phyloP scores from a whole-genome alignment of 92 coral and sea anemone genomes.

The Porites evermanni region DNA sequence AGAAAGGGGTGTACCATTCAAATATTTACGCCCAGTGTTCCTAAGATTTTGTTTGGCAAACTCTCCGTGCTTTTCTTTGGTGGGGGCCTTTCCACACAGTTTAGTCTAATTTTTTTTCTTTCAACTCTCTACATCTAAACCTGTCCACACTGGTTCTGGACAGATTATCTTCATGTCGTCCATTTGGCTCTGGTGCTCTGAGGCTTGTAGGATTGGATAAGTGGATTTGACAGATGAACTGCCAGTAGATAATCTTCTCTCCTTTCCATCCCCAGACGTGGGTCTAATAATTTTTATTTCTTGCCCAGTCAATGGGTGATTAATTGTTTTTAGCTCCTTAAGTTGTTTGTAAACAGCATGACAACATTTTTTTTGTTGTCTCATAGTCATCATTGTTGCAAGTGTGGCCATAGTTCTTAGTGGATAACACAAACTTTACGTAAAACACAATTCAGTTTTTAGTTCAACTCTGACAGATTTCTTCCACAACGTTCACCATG shows the following conservation, averaged over 20 bases:
- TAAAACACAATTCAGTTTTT: background rate
- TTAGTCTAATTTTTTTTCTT: slow-evolving; percentile 1
- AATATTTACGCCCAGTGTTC: slow-evolving; percentile 49
- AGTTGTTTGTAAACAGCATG: slow-evolving; percentile 52
- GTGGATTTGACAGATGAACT: slow-evolving; percentile 64
- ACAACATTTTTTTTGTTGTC: slow-evolving; percentile 61
- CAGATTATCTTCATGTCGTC: slow-evolving; percentile 59
- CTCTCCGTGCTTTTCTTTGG: slow-evolving; percentile 56
- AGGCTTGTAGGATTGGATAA: slow-evolving; percentile 63
- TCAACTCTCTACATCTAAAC: slow-evolving; percentile 29
- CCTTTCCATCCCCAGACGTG: slow-evolving; percentile 63
- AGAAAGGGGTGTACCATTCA: slow-evolving; percentile 48
- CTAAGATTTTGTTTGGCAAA: slow-evolving; percentile 65
- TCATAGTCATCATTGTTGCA: slow-evolving; percentile 54
- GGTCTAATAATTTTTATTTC: slow-evolving; percentile 40
- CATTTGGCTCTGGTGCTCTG: slow-evolving; percentile 52
- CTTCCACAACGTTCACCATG: no score
- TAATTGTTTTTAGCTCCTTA: slow-evolving; percentile 33
- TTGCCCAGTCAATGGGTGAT: slow-evolving; percentile 24
- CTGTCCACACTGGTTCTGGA: slow-evolving; percentile 56
- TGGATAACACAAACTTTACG: background rate
- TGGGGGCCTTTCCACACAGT: slow-evolving; percentile 49
- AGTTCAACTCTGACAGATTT: background rate
- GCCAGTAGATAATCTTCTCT: slow-evolving; percentile 59
- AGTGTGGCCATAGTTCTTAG: background rate